phyloP scores from a whole-genome alignment of 2,113 vertebrate species.

The Sylvicapra grimmia region DNA sequence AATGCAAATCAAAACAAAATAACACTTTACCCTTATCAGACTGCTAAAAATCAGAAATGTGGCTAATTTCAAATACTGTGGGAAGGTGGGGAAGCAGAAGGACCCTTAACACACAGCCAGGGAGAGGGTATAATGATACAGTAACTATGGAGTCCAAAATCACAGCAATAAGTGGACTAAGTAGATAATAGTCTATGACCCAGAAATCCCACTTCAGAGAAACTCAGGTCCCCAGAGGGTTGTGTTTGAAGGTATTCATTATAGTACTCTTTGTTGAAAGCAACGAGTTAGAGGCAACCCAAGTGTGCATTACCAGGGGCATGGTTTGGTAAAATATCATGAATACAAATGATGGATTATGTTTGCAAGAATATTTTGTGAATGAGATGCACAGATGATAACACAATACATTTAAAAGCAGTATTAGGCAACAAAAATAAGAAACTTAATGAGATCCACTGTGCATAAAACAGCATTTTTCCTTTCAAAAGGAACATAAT shows the following conservation, averaged over 20 bases:
- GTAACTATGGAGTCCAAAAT: background rate
- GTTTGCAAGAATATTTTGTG: background rate
- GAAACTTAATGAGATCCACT: background rate
- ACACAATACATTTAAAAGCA: background rate
- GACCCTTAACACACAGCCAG: background rate
- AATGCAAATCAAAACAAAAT: conserved; percentile 23
- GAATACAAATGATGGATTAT: background rate
- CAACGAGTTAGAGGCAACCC: background rate
- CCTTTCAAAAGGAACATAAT: background rate
- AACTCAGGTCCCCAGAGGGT: background rate
- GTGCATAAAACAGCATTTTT: background rate
- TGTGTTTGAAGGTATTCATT: background rate
- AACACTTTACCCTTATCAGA: background rate
- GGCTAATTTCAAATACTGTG: background rate
- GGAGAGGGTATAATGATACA: background rate
- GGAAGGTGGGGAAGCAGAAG: background rate
- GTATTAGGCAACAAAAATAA: background rate
- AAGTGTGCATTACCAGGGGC: background rate
- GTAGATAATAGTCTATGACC: background rate
- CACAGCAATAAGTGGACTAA: background rate
- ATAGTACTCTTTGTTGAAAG: background rate
- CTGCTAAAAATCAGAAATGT: background rate
- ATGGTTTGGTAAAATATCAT: background rate
- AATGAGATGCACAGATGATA: background rate
- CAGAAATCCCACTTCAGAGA: background rate